Evolutionary conservation across 2,888 invertebrate genomes (phyloP).

Genomic region (Scaptomyza caliginosa): DNA sequence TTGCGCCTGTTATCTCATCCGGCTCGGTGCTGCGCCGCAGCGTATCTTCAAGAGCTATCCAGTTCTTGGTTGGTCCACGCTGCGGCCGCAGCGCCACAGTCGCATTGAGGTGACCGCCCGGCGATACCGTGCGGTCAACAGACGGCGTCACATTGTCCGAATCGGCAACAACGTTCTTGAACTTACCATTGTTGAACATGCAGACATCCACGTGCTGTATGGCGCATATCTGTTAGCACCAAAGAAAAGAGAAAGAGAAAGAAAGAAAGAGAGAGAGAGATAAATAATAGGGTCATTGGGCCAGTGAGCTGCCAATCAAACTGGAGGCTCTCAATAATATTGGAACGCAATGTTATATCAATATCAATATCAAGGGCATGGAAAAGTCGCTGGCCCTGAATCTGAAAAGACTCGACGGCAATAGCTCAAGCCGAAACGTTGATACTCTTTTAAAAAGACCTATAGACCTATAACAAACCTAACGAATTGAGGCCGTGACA

Average conservation of each 20-base stretch:
- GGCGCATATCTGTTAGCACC: slow-evolving; percentile 88
- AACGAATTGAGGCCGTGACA: slow-evolving; percentile 12
- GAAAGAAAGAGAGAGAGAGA: not conserved
- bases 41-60: slow-evolving; percentile 95
- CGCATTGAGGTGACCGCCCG: slow-evolving; percentile 87
- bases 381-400: slow-evolving; percentile 6
- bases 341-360: slow-evolving; percentile 12
- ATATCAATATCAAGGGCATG: slow-evolving; percentile 25
- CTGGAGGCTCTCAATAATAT: not conserved
- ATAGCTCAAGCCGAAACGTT: not conserved
- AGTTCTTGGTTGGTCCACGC: slow-evolving; percentile 92
- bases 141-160: slow-evolving; percentile 84
- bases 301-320: slow-evolving; percentile 18
- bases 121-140: slow-evolving; percentile 85
- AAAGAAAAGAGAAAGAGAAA: not conserved
- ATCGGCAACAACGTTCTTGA: slow-evolving; percentile 95
- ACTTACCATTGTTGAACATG: slow-evolving; percentile 97
- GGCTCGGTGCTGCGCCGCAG: slow-evolving; percentile 89
- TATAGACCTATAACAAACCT: not conserved
- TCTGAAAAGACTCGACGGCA: not conserved
- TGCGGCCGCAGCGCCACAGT: slow-evolving; percentile 89
- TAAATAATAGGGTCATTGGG: slow-evolving; percentile 5
- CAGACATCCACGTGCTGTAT: slow-evolving; percentile 96
- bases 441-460: not conserved
- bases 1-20: slow-evolving; percentile 84